Base-by-base conservation (phyloP, 2,113 vertebrate genomes). In the Halichoerus grypus region DNA sequence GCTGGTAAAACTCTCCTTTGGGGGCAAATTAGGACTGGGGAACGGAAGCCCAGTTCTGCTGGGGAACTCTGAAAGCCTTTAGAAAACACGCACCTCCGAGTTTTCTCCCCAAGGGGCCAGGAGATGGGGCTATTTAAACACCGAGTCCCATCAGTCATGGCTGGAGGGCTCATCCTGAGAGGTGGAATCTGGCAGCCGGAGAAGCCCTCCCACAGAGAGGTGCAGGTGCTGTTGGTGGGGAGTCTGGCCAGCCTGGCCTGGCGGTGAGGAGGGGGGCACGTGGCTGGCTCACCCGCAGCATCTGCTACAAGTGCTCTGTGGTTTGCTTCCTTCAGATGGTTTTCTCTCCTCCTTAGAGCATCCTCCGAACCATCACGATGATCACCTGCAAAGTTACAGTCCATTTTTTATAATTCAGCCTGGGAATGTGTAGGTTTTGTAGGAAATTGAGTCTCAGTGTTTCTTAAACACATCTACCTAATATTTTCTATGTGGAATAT, bases 381-480 rank as follows among this genome's bases (percentile, higher is more conserved):
- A 55, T 76, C 57, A 11, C 7, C 33, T 39, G 11, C 33, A 57
- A 12, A 46, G 1, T 3, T 82, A 49, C 21, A 11, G 1, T 74
- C 59, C 24, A 53, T 33, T 80, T 80, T 94, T 94, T 31, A 81
- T 86, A 87, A 81, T 87, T 24, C 59, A 22, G 55, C 51, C 6
- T 77, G 74, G 69, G 63, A 39, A 59, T 55, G 33, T 85, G 28
- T 96, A 72, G 14, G 14, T 61, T 91, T 36, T 63, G 7, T 79
- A 82, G 87, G 46, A 95, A 95, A 96, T 39, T 31, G 49, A 46
- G 26, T 15, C 31, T 94, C 95, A 51, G 82, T 82, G 8, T 82
- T 94, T 82, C 81, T 85, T 92, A 36, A 93, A 97, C 61, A 86
- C 13, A n/a, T 84, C 89, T 83, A 18, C 26, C 31, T 81, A 42